phyloP scores from a whole-genome alignment of 2,888 invertebrate genomes.

The Drosophila fungiperda region DNA sequence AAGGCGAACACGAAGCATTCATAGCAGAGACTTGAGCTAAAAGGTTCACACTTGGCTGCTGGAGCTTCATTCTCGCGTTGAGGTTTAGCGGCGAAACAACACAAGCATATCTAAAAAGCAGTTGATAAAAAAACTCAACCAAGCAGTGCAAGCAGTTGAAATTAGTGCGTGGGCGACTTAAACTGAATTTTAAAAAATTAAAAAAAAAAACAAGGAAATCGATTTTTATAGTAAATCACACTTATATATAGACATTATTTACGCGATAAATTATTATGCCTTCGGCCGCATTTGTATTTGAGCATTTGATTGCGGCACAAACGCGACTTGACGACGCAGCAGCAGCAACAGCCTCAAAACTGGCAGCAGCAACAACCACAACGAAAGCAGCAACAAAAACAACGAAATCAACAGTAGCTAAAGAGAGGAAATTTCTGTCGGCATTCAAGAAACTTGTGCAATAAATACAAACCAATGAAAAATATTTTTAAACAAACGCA shows the following conservation, averaged over 20 bases:
- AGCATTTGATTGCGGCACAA: slow-evolving; percentile 83
- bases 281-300: slow-evolving; percentile 83
- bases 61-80: slow-evolving; percentile 75
- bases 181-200: slow-evolving; percentile 1
- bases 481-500: slow-evolving; percentile 31
- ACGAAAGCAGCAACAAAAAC: slow-evolving; percentile 11
- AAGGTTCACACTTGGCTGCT: slow-evolving; percentile 73
- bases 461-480: slow-evolving; percentile 45
- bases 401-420: slow-evolving; percentile 30
- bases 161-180: slow-evolving; percentile 50
- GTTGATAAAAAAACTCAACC: background rate
- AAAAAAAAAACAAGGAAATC: slow-evolving; percentile 18
- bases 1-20: slow-evolving; percentile 45
- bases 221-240: background rate
- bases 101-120: slow-evolving; percentile 1
- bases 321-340: slow-evolving; percentile 67
- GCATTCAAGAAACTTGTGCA: slow-evolving; percentile 75
- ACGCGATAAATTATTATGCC: slow-evolving; percentile 79
- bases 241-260: slow-evolving; percentile 30
- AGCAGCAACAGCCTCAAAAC: slow-evolving; percentile 30
- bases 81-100: slow-evolving; percentile 63
- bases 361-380: slow-evolving; percentile 22
- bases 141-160: slow-evolving; percentile 52
- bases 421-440: slow-evolving; percentile 70
- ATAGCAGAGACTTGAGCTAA: slow-evolving; percentile 59